These are phyloP conservation scores for Spicauda simplicius DNA, from an alignment of 2,888 invertebrate species.

Conservation along the genomic window DNA sequence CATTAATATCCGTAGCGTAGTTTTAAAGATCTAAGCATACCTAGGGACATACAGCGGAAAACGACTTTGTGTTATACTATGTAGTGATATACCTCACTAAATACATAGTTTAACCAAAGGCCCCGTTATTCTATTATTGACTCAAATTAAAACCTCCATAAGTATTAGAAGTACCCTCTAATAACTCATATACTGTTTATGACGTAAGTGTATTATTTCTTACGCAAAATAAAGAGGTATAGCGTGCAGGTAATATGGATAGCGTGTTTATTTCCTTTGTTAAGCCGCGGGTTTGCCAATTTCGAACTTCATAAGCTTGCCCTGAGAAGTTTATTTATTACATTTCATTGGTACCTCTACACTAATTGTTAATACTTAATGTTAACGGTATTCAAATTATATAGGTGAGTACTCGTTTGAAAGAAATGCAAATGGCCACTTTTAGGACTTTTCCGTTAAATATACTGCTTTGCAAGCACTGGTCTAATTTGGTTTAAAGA, in stretches of 20 bases:
- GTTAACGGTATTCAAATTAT: background rate
- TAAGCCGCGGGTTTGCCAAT: slow-evolving; percentile 10
- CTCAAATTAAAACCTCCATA: background rate
- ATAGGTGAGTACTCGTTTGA: too few relatives aligned
- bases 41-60: too few relatives aligned
- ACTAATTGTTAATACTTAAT: background rate
- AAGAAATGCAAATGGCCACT: too few relatives aligned
- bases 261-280: slow-evolving; percentile 28
- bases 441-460: too few relatives aligned
- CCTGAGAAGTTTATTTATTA: slow-evolving; percentile 17
- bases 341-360: background rate
- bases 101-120: too few relatives aligned
- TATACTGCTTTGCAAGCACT: too few relatives aligned
- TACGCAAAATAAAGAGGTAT: slow-evolving; percentile 16
- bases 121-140: background rate
- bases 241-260: slow-evolving; percentile 25
- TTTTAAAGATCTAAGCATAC: too few relatives aligned
- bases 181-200: background rate
- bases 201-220: background rate
- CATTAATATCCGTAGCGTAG: too few relatives aligned
- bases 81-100: too few relatives aligned
- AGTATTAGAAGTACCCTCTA: background rate
- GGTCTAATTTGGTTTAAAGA: too few relatives aligned
- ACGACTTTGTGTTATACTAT: too few relatives aligned
- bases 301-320: slow-evolving; percentile 5